These are phyloP conservation scores for Thamnophis sirtalis DNA, from an alignment of 2,113 vertebrate genomes.

Conservation along the genomic window DNA sequence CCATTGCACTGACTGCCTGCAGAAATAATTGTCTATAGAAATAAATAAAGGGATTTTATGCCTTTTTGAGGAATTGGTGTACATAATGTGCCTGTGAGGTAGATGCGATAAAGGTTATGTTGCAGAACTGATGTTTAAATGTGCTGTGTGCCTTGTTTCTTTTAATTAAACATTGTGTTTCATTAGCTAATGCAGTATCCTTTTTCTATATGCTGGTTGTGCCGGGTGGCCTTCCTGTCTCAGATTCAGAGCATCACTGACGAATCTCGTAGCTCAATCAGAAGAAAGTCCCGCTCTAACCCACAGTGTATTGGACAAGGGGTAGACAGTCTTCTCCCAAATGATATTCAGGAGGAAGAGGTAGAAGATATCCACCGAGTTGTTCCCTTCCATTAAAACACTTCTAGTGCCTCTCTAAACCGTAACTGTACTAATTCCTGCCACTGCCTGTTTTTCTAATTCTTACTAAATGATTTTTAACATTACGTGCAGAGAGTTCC, in stretches of 20 bases:
- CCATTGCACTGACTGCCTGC: too few relatives aligned
- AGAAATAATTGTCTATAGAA: not conserved
- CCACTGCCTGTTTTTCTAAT: conserved; percentile 1
- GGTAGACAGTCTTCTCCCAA: conserved; percentile 67
- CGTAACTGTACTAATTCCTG: not conserved
- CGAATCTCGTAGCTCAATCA: conserved; percentile 83
- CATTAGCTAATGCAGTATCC: conserved; percentile 26
- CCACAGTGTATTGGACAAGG: conserved; percentile 61
- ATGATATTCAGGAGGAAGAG: conserved; percentile 79
- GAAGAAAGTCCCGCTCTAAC: conserved; percentile 77
- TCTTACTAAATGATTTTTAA: not conserved
- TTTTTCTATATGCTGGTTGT: conserved; percentile 56
- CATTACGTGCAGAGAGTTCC: not conserved
- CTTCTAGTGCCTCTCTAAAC: conserved; percentile 56
- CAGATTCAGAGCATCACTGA: conserved; percentile 93
- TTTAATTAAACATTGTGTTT: conserved; percentile 6
- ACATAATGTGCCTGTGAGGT: not conserved
- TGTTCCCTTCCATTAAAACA: conserved; percentile 34
- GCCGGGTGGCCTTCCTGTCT: conserved; percentile 48
- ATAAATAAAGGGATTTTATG: not conserved
- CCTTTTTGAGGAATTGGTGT: not conserved
- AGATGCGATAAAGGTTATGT: not conserved
- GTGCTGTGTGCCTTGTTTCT: not conserved
- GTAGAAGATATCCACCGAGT: conserved; percentile 61
- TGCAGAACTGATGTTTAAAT: not conserved